These are phyloP conservation scores for Diacarnus erythraeanus DNA, from an alignment of 37 sponge, comb jelly and placozoan species.

Conservation along the genomic window DNA sequence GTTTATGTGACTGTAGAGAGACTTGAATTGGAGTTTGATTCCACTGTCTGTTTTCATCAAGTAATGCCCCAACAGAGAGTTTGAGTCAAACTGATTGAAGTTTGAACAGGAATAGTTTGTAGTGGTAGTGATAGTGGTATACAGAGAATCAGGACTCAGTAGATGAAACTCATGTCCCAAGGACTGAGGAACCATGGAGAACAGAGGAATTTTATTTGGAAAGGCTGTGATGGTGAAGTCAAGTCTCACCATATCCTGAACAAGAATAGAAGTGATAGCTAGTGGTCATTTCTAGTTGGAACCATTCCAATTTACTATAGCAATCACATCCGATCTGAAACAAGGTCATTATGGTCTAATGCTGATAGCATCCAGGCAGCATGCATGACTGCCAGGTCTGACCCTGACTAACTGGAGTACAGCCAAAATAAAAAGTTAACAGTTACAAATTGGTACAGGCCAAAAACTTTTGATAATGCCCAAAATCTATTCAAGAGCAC, in stretches of 20 bases:
- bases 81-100: neutral
- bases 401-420: too few species aligned
- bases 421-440: too few species aligned
- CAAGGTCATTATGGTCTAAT: too few species aligned
- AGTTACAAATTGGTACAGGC: too few species aligned
- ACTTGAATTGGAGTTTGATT: neutral
- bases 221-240: slow-evolving; percentile 10
- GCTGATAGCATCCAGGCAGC: too few species aligned
- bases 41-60: neutral
- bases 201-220: slow-evolving; percentile 40
- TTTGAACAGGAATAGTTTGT: neutral
- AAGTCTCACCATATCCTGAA: slow-evolving; percentile 44
- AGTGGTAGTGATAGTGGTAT: slow-evolving; percentile 16
- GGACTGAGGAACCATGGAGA: slow-evolving; percentile 23
- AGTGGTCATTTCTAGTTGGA: too few species aligned
- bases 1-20: slow-evolving; percentile 15
- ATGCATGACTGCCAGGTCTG: too few species aligned
- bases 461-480: too few species aligned
- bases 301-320: too few species aligned
- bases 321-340: too few species aligned
- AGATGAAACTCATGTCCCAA: slow-evolving; percentile 10
- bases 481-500: too few species aligned
- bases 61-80: neutral
- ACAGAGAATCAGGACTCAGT: neutral
- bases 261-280: too few species aligned